Conservation (phyloP, 2,888 invertebrate genomes). For the Embidobia sp. region DNA sequence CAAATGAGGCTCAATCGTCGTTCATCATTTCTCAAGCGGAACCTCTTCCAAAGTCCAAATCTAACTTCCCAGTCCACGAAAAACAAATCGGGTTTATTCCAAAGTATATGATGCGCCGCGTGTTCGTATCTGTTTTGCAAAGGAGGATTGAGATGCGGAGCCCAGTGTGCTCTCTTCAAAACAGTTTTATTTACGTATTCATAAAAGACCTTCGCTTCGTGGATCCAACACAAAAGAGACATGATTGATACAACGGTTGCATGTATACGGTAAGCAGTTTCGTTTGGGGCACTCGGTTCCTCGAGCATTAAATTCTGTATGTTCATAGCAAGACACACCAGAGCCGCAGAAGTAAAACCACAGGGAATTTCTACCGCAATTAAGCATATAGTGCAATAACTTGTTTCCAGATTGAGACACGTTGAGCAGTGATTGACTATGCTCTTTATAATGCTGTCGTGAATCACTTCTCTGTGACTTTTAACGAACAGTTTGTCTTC, state of each 20-base stretch:
- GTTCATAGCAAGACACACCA: constrained; percentile 84
- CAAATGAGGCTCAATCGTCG: constrained; percentile 19
- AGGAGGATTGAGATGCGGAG: constrained; percentile 86
- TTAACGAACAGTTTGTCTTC: constrained; percentile 83
- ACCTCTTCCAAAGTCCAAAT: constrained; percentile 85
- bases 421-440: constrained; percentile 81
- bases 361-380: constrained; percentile 85
- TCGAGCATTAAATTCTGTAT: constrained; percentile 83
- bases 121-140: constrained; percentile 83
- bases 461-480: constrained; percentile 82
- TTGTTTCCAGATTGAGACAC: constrained; percentile 83
- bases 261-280: constrained; percentile 83
- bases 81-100: constrained; percentile 85
- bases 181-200: constrained; percentile 84
- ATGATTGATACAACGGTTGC: constrained; percentile 84
- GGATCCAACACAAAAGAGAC: constrained; percentile 85
- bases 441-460: constrained; percentile 81
- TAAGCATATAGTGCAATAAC: constrained; percentile 83
- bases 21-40: constrained; percentile 75
- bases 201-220: constrained; percentile 84
- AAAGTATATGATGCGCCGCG: constrained; percentile 83
- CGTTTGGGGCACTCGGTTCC: constrained; percentile 66
- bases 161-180: constrained; percentile 83
- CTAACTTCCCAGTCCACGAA: constrained; percentile 86
- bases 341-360: constrained; percentile 84